Conservation (phyloP, 2,113 vertebrate species). For the Saccopteryx leptura region DNA sequence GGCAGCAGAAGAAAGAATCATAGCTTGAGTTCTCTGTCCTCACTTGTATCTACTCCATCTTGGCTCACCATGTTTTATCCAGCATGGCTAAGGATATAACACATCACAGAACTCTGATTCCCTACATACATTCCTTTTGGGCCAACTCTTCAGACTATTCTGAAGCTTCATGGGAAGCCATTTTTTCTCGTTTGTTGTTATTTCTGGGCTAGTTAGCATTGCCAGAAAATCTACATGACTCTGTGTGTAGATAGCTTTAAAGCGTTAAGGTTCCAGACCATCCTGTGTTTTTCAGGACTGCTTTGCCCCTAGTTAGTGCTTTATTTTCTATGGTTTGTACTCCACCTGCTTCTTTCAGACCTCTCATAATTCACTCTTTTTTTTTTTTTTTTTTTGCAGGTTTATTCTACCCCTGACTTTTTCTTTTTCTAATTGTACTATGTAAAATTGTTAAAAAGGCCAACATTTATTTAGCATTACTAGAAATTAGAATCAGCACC, state of each 20-base stretch:
- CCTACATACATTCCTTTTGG: background rate
- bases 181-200: background rate
- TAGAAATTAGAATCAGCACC: constrained; percentile 50
- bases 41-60: background rate
- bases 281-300: background rate
- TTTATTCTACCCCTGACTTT: constrained; percentile 6
- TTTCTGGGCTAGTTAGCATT: background rate
- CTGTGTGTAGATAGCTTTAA: background rate
- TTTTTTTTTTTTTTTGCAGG: background rate
- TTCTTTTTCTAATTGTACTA: background rate
- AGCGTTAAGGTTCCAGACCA: background rate
- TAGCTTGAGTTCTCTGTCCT: background rate
- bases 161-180: background rate
- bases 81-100: background rate
- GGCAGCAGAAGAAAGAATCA: background rate
- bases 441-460: constrained; percentile 10
- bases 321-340: background rate
- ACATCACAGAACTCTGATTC: background rate
- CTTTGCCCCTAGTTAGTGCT: background rate
- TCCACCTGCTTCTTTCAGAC: background rate
- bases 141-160: background rate
- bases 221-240: background rate
- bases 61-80: background rate
- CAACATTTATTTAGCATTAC: constrained; percentile 19
- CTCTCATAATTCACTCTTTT: background rate